These are phyloP conservation scores for Eulemur rufifrons DNA, from an alignment of 2,113 vertebrate species.

Conservation along the genomic window DNA sequence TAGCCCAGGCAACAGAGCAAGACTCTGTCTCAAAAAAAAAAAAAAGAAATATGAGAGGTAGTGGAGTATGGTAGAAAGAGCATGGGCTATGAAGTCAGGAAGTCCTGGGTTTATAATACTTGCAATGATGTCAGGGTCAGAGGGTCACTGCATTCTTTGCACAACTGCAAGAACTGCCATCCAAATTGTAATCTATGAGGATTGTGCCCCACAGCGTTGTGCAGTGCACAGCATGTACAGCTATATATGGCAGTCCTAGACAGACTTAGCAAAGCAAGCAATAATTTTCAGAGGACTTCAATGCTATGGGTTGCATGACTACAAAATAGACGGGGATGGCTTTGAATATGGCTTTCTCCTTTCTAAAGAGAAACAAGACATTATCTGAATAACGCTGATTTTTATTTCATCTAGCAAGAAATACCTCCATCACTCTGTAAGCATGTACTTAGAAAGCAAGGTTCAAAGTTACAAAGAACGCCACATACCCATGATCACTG, in stretches of 20 bases:
- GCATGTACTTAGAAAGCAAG: not conserved
- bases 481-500: not conserved
- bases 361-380: not conserved
- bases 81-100: not conserved
- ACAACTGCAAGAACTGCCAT: too few relatives aligned
- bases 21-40: too few relatives aligned
- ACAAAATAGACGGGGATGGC: not conserved
- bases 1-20: too few relatives aligned
- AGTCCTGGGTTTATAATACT: not conserved
- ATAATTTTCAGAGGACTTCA: not conserved
- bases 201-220: not conserved
- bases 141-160: not conserved
- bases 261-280: not conserved
- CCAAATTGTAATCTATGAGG: too few relatives aligned
- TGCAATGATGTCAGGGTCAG: not conserved
- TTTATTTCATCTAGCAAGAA: not conserved
- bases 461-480: not conserved
- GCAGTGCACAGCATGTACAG: too few relatives aligned
- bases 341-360: not conserved
- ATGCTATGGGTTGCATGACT: not conserved
- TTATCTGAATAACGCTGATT: not conserved
- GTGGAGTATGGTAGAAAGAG: not conserved
- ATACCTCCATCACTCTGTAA: not conserved
- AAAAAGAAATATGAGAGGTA: not conserved
- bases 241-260: not conserved